Base-by-base conservation (phyloP, 1,140 invertebrate genomes). In the Armadillidium nasatum region DNA sequence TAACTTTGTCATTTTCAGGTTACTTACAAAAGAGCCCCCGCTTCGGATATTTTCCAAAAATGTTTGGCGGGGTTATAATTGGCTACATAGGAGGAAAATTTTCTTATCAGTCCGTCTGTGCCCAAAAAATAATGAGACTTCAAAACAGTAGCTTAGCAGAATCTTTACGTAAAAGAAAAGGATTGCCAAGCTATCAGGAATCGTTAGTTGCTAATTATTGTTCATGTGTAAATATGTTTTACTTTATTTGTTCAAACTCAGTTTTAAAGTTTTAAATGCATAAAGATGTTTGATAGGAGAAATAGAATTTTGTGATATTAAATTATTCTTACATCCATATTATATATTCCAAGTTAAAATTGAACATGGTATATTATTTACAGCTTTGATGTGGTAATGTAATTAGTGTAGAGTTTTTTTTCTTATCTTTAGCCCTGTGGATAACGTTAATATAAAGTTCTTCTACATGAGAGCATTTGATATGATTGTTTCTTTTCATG, bases 61-160 rank as follows among this genome's bases (percentile, higher is more conserved):
- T 75, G 44, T 50, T 67, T 2, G n/a, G 44, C 3, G 73, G 54
- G 13, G 54, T 54, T 9, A 4, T 67, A 33, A 6, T 67, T 67
- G 73, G 73, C 13, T 75, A 75, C 54, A 15, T 75, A 10, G 10
- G 43, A 43, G 73, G 73, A 22, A 75, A 75, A 67, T 3, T 75
- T 23, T 75, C 73, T 22, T 75, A 75, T 54, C 73, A 75, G 54
- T 13, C n/a, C 15, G 44, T n/a, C 22, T 75, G 73, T 45, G 60
- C 73, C 22, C 46, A 75, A 10, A 75, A 54, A 67, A 43, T 75
- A 33, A 11, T 68, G 22, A 13, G 67, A 54, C 15, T 75, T 7
- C 73, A 50, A 60, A 67, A 75, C 60, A 75, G 73, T 43, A 75
- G 33, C 15, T 67, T 75, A 13, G 73, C 73, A 23, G 73, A 75